Percentiles rank a stretch among this genome's conserved stretches.
Conservation (phyloP, 2,113 vertebrate genomes). For the Noctilio leporinus region DNA sequence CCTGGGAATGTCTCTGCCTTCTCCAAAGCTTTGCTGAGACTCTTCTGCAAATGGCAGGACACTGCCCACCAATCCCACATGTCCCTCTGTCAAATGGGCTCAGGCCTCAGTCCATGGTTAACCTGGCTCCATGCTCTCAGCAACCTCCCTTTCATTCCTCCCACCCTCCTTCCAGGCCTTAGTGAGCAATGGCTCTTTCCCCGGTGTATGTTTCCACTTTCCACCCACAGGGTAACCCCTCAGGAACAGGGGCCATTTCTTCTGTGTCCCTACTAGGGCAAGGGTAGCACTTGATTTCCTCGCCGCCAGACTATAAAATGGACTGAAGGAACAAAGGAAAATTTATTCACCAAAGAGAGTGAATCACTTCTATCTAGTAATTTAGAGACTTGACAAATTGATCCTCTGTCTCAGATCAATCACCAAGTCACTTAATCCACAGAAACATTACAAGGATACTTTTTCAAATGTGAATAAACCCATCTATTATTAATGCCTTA, state of each 20-base stretch:
- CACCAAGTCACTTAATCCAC: not conserved
- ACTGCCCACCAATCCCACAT: not conserved
- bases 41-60: not conserved
- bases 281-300: not conserved
- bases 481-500: conserved; percentile 17
- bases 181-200: not conserved
- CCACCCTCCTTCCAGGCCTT: not conserved
- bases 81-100: not conserved
- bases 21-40: not conserved
- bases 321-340: not conserved
- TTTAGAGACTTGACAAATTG: conserved; percentile 12
- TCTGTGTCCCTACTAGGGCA: not conserved
- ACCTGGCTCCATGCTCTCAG: not conserved
- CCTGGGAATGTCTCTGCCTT: no score
- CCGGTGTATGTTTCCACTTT: not conserved
- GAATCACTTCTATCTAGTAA: not conserved
- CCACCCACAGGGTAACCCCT: not conserved
- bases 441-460: conserved; percentile 6
- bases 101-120: not conserved
- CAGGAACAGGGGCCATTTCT: conserved; percentile 19
- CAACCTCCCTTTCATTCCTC: not conserved
- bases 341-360: not conserved
- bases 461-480: conserved; percentile 27
- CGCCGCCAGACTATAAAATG: not conserved
- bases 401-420: not conserved